These are phyloP conservation scores for Cecropterus lyciades DNA, from an alignment of 1,140 invertebrate genomes.

Conservation along the genomic window DNA sequence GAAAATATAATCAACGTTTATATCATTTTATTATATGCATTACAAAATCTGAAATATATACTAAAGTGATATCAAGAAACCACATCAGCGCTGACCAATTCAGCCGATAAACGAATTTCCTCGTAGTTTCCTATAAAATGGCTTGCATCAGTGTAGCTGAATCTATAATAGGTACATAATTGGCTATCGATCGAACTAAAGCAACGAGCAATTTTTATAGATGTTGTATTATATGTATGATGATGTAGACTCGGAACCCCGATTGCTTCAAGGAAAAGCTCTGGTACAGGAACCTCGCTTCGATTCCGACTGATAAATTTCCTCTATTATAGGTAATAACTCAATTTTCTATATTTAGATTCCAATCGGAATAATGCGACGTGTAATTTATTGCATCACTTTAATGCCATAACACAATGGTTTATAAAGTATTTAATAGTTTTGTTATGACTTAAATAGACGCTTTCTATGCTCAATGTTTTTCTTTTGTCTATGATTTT, in stretches of 20 bases:
- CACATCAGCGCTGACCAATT: too few relatives aligned
- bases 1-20: too few relatives aligned
- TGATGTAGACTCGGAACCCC: too few relatives aligned
- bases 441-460: too few relatives aligned
- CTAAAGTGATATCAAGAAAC: too few relatives aligned
- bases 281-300: background rate
- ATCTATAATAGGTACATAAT: background rate
- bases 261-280: slow-evolving; percentile 1
- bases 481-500: too few relatives aligned
- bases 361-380: background rate
- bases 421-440: background rate
- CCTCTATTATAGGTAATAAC: slow-evolving; percentile 1
- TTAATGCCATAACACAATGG: background rate
- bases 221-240: slow-evolving; percentile 1
- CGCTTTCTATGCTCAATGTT: too few relatives aligned
- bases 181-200: background rate
- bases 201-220: background rate
- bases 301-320: background rate
- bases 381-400: background rate
- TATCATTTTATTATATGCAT: too few relatives aligned
- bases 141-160: background rate
- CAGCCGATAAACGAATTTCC: too few relatives aligned
- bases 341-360: slow-evolving; percentile 4
- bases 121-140: too few relatives aligned
- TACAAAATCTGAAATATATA: too few relatives aligned